These are phyloP conservation scores for Hemiprocne comata DNA, from an alignment of 2,113 vertebrate genomes.

Conservation along the genomic window DNA sequence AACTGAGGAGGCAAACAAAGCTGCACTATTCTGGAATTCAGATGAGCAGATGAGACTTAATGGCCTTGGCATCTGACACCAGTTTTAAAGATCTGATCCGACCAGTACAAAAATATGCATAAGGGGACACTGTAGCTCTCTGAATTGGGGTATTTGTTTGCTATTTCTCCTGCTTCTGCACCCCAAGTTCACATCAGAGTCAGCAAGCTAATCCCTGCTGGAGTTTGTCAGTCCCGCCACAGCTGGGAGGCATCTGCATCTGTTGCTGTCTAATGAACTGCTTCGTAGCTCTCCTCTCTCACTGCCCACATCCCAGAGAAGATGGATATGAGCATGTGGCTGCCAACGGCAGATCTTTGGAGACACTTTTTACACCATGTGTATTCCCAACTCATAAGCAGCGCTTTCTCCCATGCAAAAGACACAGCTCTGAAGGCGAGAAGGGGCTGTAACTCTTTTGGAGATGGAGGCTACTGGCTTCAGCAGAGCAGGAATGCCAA, in stretches of 20 bases:
- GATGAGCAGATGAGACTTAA: background rate
- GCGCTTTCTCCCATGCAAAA: background rate
- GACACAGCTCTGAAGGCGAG: background rate
- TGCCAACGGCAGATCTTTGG: background rate
- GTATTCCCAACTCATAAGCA: background rate
- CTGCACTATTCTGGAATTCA: background rate
- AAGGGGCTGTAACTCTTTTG: background rate
- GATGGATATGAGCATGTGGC: background rate
- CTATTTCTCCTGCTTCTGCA: background rate
- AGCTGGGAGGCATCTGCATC: background rate
- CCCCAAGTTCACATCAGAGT: background rate
- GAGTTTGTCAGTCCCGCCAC: background rate
- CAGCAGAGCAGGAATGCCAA: background rate
- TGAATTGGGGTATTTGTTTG: background rate
- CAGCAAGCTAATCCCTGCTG: background rate
- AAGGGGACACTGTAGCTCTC: background rate
- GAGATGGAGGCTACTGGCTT: background rate
- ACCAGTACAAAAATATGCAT: rapidly evolving
- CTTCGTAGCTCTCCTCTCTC: background rate
- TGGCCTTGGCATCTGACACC: background rate
- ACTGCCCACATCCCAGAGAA: background rate
- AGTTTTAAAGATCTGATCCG: rapidly evolving
- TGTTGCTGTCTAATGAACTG: background rate
- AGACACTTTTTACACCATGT: background rate
- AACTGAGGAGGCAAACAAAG: background rate